Evolutionary conservation across 2,888 invertebrate species (phyloP).

Genomic region (Siphlonurus alternatus): DNA sequence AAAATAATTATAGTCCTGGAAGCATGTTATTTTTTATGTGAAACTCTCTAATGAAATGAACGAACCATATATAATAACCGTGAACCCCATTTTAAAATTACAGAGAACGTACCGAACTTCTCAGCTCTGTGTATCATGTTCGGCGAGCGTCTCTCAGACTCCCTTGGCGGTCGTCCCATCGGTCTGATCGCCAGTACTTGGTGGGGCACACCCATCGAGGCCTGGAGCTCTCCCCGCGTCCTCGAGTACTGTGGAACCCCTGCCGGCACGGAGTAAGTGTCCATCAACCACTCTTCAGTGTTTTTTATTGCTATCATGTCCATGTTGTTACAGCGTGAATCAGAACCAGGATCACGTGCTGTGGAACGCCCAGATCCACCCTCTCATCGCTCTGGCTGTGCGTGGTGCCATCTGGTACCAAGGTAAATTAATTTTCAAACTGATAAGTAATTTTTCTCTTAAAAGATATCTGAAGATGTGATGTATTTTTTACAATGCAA

Average conservation of each 20-base stretch:
- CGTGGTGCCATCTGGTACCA: slow-evolving; percentile 4
- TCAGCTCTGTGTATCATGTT: slow-evolving; percentile 1
- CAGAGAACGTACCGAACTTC: background rate
- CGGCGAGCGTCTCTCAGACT: background rate
- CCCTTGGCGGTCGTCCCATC: background rate
- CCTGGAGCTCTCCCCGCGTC: background rate
- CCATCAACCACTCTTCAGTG: background rate
- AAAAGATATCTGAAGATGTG: no score
- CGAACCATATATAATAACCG: no score
- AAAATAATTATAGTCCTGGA: no score
- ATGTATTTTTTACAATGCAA: no score
- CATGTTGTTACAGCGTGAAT: background rate
- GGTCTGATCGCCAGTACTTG: background rate
- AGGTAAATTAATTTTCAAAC: no score
- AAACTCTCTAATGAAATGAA: no score
- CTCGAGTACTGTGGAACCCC: background rate
- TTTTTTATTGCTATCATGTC: background rate
- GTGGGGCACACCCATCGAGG: slow-evolving; percentile 2
- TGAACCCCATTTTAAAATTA: background rate
- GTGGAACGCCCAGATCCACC: background rate
- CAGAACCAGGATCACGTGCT: background rate
- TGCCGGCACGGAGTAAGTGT: background rate
- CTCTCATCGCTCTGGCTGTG: background rate
- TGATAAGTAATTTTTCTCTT: no score
- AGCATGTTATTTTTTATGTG: no score